Evolutionary conservation across 92 coral and sea anemone genomes (phyloP), one percentile per base, ranked within the genome.

Genomic region (Epizoanthus fatuus): DNA sequence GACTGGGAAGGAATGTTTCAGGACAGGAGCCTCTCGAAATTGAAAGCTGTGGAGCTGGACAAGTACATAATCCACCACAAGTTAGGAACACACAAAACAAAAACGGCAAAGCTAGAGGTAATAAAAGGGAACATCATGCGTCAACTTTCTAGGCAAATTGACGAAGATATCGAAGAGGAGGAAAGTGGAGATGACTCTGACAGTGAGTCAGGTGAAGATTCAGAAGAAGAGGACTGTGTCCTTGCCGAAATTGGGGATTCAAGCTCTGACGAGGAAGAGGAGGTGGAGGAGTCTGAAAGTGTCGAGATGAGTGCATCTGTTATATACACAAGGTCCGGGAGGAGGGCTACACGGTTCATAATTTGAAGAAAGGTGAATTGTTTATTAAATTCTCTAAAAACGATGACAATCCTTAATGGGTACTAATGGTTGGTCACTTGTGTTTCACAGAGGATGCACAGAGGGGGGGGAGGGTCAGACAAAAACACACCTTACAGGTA

Each of bases 1-100:
- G 74, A 80, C 75, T 80, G 59, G 85, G 75, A 80, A 63, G 74
- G 85, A 42, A 75, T 85, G 83, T 65, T 85, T 52, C n/a, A 72
- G 32, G 83, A 84, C 38, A 56, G 71, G 67, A 58, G 74, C 69
- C 85, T 80, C 45, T 80, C 75, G 29, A 65, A 66, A 49, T 80
- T 65, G 55, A 80, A 80, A 62, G 75, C 56, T 80, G 69, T 80
- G 19, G 85, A 64, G 85, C 55, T 80, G 39, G 55, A 80, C 54
- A 79, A 79, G 74, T 79, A 80, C 73, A 63, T 38, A 80, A 64
- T 72, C 68, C 57, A 80, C 74, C 72, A 80, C 69, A 63, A 80
- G 69, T 64, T 80, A 35, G 84, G 84, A 80, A 80, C 32, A 80
- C 73, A 16, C 22, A 42, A 42, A 80, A 63, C 74, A 76, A 80